Percentiles rank a stretch among this genome's conserved stretches.
phyloP scores from a whole-genome alignment of 2,797 vertebrate genomes.

The Acanthurus tractus region DNA sequence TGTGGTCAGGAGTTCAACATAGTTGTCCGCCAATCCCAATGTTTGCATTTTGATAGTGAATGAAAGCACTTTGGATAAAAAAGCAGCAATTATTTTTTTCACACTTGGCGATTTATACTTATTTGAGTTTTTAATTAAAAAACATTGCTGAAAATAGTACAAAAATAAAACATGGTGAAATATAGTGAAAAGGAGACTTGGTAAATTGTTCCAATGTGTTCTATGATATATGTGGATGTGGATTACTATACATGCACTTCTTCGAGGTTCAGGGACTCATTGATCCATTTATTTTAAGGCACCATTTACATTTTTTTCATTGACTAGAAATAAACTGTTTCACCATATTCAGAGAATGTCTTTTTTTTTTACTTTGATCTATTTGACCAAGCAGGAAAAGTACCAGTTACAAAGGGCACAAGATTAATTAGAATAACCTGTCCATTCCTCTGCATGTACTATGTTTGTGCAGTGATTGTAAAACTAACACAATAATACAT shows the following conservation, averaged over 20 bases:
- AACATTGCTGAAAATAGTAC: too few relatives aligned
- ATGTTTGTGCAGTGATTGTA: neutral
- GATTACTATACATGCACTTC: too few relatives aligned
- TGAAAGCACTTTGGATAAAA: too few relatives aligned
- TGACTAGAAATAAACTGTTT: neutral
- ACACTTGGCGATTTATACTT: neutral
- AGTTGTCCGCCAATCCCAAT: neutral
- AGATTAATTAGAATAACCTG: neutral
- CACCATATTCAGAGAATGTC: neutral
- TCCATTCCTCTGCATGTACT: neutral
- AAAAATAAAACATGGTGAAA: too few relatives aligned
- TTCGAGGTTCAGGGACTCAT: too few relatives aligned
- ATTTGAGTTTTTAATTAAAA: neutral
- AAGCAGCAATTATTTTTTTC: neutral
- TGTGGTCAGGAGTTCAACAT: neutral
- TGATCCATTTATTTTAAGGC: too few relatives aligned
- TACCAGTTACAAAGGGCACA: neutral
- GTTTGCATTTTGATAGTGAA: neutral
- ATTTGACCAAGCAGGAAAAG: neutral
- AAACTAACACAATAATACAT: neutral
- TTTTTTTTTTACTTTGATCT: neutral
- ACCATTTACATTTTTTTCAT: neutral
- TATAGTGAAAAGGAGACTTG: too few relatives aligned
- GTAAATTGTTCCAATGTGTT: too few relatives aligned
- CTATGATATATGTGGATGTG: too few relatives aligned